A percentile compares a stretch with the other conserved stretches of the same genome.
These are phyloP conservation scores for Gasteruption jaculator DNA, from an alignment of 2,888 invertebrate genomes.

Conservation along the genomic window DNA sequence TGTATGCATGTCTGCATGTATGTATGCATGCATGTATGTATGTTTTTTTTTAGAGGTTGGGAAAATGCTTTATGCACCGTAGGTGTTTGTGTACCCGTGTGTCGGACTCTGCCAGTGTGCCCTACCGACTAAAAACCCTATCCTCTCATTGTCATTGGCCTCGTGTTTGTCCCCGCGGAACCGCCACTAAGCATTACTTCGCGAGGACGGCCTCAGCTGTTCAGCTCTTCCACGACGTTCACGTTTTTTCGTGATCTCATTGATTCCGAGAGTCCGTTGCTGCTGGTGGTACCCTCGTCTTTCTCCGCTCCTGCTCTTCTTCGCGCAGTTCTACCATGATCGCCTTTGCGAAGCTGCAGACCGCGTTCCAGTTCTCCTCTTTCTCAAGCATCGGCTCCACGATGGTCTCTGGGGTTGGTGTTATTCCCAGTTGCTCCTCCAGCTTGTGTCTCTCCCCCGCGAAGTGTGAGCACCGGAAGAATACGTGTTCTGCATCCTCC, in stretches of 20 bases:
- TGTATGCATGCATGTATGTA: constrained; percentile 3
- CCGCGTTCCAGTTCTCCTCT: not conserved
- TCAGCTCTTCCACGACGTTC: constrained; percentile 7
- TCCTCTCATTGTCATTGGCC: constrained; percentile 9
- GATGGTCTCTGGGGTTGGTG: not conserved
- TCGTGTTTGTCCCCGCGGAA: constrained; percentile 9
- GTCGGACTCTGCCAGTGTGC: constrained; percentile 12
- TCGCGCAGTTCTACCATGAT: not conserved
- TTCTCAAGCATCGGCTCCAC: not conserved
- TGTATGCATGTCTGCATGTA: constrained; percentile 2
- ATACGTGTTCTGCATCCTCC: constrained; percentile 10
- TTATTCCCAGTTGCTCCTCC: not conserved
- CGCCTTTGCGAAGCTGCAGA: not conserved
- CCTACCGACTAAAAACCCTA: constrained; percentile 16
- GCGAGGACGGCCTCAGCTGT: constrained; percentile 11
- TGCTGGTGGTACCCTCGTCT: constrained; percentile 1
- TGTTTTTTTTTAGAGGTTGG: constrained; percentile 6
- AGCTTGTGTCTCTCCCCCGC: too few relatives aligned
- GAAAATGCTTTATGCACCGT: constrained; percentile 13
- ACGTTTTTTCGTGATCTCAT: not conserved
- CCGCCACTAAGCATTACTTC: constrained; percentile 17
- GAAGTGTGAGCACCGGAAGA: constrained; percentile 4
- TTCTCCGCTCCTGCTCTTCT: too few relatives aligned
- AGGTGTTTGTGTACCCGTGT: constrained; percentile 9
- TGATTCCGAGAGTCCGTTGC: not conserved